Evolutionary conservation across 2,888 invertebrate species (phyloP).

Genomic region (Drosophila emarginata): DNA sequence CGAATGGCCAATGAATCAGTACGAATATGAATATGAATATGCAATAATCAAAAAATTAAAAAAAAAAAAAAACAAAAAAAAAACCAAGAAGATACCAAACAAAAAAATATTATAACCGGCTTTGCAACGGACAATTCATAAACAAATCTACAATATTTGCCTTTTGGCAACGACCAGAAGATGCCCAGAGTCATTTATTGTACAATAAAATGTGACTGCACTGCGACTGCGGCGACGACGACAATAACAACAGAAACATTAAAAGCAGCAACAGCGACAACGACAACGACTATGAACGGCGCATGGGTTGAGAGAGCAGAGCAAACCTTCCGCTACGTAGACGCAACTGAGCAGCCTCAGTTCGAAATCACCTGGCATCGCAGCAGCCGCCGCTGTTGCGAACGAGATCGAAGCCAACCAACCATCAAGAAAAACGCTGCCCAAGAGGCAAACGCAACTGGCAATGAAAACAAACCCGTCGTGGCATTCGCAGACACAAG

Average conservation of each 20-base stretch:
- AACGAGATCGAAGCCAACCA: conserved; percentile 71
- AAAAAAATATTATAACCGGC: conserved; percentile 58
- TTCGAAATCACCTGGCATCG: background rate
- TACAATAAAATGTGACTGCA: conserved; percentile 56
- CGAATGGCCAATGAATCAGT: conserved; percentile 35
- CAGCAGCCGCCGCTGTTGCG: conserved; percentile 35
- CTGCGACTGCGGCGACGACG: conserved; percentile 21
- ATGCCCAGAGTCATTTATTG: conserved; percentile 65
- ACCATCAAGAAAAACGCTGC: conserved; percentile 61
- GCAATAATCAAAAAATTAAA: conserved; percentile 6
- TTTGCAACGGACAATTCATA: conserved; percentile 53
- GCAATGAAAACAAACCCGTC: conserved; percentile 74
- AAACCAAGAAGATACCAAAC: background rate
- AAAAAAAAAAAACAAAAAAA: background rate
- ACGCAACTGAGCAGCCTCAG: background rate
- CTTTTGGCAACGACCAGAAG: conserved; percentile 35
- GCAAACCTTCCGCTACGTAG: conserved; percentile 46
- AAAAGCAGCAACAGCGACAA: conserved; percentile 2
- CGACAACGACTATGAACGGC: conserved; percentile 24
- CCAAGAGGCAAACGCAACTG: conserved; percentile 73
- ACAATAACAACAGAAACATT: conserved; percentile 24
- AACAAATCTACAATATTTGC: conserved; percentile 54
- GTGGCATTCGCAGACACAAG: conserved; percentile 74
- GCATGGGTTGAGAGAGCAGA: background rate
- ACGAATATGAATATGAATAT: conserved; percentile 4